Conservation (phyloP, 2,888 invertebrate species). For the Hydrotaea cyrtoneurina region DNA sequence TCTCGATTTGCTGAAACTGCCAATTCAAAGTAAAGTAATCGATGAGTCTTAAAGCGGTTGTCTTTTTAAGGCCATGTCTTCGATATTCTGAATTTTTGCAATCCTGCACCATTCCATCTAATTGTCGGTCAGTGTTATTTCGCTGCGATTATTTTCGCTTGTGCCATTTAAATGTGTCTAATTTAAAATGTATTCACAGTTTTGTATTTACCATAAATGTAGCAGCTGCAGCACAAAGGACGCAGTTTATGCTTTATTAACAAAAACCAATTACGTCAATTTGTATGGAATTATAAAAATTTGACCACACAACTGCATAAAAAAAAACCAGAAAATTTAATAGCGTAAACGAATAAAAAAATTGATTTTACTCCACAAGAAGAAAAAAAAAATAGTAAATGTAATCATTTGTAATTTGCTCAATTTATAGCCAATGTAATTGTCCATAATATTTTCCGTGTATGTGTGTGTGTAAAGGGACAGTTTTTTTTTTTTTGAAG, state of each 20-base stretch:
- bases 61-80: too few species aligned
- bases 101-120: too few species aligned
- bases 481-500: background rate
- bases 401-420: background rate
- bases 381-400: background rate
- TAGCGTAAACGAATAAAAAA: background rate
- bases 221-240: background rate
- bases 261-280: conserved; percentile 4
- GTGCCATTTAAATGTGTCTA: background rate
- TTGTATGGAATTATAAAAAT: conserved; percentile 6
- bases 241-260: background rate
- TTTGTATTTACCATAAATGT: background rate
- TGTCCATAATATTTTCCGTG: background rate
- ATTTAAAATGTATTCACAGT: background rate
- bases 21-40: too few species aligned
- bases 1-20: too few species aligned
- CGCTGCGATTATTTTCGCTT: background rate
- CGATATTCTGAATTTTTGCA: too few species aligned
- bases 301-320: background rate
- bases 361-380: background rate
- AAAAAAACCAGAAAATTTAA: background rate
- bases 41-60: too few species aligned
- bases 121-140: too few species aligned
- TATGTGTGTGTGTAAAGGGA: background rate
- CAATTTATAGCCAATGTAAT: background rate